Conservation (phyloP, 2,888 invertebrate genomes). For the Anthrax anthrax region DNA sequence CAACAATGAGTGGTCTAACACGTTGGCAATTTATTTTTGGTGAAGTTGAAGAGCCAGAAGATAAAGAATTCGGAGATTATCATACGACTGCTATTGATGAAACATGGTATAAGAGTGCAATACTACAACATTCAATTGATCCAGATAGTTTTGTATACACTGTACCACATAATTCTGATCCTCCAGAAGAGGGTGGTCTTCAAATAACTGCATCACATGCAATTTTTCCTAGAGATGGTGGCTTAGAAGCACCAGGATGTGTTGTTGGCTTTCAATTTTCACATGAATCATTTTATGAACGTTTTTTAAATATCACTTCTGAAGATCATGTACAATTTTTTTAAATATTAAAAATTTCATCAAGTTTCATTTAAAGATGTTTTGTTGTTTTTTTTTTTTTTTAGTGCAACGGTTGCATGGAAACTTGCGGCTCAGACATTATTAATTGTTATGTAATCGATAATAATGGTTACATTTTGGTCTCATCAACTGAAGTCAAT, state of each 20-base stretch:
- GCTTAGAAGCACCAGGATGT: slow-evolving; percentile 66
- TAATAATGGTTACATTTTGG: slow-evolving; percentile 75
- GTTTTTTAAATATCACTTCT: slow-evolving; percentile 55
- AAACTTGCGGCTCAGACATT: slow-evolving; percentile 44
- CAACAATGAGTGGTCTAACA: slow-evolving; percentile 79
- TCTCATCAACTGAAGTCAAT: slow-evolving; percentile 46
- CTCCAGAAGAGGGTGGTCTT: slow-evolving; percentile 38
- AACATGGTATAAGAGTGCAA: slow-evolving; percentile 82
- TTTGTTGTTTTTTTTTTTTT: slow-evolving; percentile 2
- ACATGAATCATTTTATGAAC: slow-evolving; percentile 50
- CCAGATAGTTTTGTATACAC: slow-evolving; percentile 64
- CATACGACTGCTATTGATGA: slow-evolving; percentile 71
- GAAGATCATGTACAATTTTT: slow-evolving; percentile 34
- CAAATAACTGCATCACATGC: slow-evolving; percentile 71
- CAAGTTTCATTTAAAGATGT: too few relatives aligned
- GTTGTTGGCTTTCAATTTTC: slow-evolving; percentile 80
- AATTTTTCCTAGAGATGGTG: slow-evolving; percentile 64
- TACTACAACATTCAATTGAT: slow-evolving; percentile 67
- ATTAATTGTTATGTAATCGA: slow-evolving; percentile 81
- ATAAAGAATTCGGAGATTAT: slow-evolving; percentile 57
- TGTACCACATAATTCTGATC: slow-evolving; percentile 46
- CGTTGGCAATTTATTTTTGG: slow-evolving; percentile 67
- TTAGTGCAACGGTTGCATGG: slow-evolving; percentile 38
- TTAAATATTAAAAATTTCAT: slow-evolving; percentile 11
- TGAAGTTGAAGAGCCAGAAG: slow-evolving; percentile 38